Evolutionary conservation across 2,113 vertebrate genomes (phyloP), one percentile per base, ranked within the genome.

Genomic region (Chionodraco myersi): DNA sequence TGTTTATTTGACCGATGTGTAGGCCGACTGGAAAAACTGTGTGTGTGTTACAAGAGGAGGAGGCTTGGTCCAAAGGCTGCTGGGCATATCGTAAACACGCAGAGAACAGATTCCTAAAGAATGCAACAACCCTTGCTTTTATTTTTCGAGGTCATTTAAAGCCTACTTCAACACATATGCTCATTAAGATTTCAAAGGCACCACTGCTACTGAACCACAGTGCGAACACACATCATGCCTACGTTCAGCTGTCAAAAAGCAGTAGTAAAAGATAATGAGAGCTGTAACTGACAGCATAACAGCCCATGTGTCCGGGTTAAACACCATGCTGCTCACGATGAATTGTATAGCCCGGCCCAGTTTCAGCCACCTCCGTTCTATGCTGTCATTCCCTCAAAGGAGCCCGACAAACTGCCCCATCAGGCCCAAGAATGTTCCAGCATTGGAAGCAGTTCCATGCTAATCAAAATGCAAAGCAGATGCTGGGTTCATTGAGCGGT

Each of bases 391-490:
- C 65, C 66, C 86, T 72, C 67, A 48, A 30, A 79, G 72, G 80
- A 77, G 47, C 18, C 41, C 71, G 47, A 74, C 82, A 83, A 88
- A 89, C 80, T 53, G 36, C 57, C 67, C 73, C 4, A 51, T 79
- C 72, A 56, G 65, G 75, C 75, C 76, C 70, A 63, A 77, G 88
- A 85, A 72, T 75, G 84, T 80, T 75, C 53, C 76, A 16, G 64
- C 58, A 64, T 21, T 81, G 85, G 78, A 86, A 82, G 78, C 73
- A 73, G 75, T 70, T 88, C 44, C 44, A 58, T 59, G 73, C 89
- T 89, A 63, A 88, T 91, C 59, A 57, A 86, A 89, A 91, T 90
- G 80, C 81, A 91, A 92, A 94, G 82, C 89, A 92, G 84, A 93
- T 93, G 91, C 79, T 56, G 66, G 49, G 13, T 60, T 66, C 57